Base-by-base conservation (phyloP, 2,888 invertebrate genomes). In the Cataglyphis altisquamis region DNA sequence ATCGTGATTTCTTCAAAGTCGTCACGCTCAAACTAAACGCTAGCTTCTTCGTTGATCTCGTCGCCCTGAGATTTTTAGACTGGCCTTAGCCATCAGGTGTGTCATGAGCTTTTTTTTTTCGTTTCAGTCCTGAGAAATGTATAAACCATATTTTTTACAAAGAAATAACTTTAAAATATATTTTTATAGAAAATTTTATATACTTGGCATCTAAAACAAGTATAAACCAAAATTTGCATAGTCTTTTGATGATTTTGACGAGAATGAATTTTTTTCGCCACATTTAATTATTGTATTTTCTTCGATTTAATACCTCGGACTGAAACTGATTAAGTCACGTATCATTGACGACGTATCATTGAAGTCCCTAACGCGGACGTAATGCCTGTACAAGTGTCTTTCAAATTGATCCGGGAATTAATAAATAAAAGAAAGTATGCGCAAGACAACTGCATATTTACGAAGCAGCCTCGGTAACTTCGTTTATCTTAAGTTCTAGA, bases 141-240 rank as follows among this genome's bases (percentile, higher is more conserved):
- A 72, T 68, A n/a, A 68, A 32, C 6, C 18, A 5, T 12, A 62
- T 45, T 36, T 60, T 29, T 12, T 18, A 9, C 9, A 39, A 8
- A 45, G 4, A 29, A 41, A 60, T 15, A 41, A 41, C 15, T 29
- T 73, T n/a, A 12, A 15, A 60, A 73, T 6, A 73, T 45, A 52
- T 52, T n/a, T 52, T 62, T 62, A 9, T 73, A 41, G 29, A 73
- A 41, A 73, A 60, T 60, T 73, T 57, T 55, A 25, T 39, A 6
- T 72, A 41, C 3, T 72, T 70, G 9, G 10, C 36, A 4, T 15
- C 25, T 72, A 39, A 21, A 52, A 15, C n/a, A 21, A 57, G 3
- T 18, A n/a, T 57, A 12, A 72, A 60, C 18, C 18, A 25, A 5
- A 18, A 0, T 32, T n/a, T 18, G 45, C 6, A n/a, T 57, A 41